Conservation (phyloP, 2,113 vertebrate genomes). For the Bettongia penicillata region DNA sequence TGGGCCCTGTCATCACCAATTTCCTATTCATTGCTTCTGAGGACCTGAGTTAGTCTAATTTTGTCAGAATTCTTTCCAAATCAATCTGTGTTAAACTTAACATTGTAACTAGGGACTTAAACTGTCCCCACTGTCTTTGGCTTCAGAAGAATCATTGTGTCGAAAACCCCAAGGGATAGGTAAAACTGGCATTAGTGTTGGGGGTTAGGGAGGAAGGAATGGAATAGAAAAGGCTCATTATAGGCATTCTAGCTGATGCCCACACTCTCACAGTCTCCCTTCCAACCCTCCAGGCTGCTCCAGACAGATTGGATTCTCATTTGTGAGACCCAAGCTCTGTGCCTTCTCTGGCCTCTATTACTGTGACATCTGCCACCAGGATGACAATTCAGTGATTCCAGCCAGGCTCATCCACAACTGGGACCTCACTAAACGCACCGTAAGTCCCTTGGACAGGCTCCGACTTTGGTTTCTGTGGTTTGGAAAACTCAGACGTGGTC, state of each 20-base stretch:
- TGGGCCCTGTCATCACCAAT: background rate
- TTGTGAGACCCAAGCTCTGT: conserved; percentile 89
- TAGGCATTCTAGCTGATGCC: background rate
- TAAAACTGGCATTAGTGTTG: background rate
- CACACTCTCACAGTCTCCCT: background rate
- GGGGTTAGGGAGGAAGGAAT: background rate
- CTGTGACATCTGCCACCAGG: conserved; percentile 93
- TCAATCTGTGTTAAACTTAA: background rate
- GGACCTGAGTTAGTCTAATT: background rate
- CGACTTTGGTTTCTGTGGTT: background rate
- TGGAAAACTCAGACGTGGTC: background rate
- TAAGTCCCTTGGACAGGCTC: conserved; percentile 65
- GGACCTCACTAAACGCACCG: conserved; percentile 90
- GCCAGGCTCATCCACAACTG: conserved; percentile 98
- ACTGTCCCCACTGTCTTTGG: background rate
- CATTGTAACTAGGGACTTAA: background rate
- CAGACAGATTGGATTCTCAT: conserved; percentile 92
- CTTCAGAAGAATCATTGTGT: background rate
- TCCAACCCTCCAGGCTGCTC: conserved; percentile 87
- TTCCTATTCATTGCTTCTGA: background rate
- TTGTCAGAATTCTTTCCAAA: background rate
- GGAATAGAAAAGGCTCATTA: background rate
- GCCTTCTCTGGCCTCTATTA: conserved; percentile 94
- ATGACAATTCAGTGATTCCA: conserved; percentile 90
- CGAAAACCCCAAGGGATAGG: background rate